Percentiles rank a stretch among this genome's conserved stretches.
Evolutionary conservation across 2,113 vertebrate species (phyloP).

Genomic region (Erinaceus europaeus): DNA sequence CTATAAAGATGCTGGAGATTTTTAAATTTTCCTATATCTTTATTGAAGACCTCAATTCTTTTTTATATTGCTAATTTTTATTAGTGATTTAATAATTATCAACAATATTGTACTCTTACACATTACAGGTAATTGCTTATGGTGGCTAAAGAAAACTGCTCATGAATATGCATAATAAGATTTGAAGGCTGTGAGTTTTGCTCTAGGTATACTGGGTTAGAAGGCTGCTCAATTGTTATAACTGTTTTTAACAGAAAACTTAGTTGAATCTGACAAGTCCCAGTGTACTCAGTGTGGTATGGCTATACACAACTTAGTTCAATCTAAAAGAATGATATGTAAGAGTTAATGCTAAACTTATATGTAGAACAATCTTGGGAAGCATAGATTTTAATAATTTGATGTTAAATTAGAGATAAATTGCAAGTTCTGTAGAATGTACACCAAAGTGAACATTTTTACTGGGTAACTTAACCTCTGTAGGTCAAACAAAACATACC

Average conservation of each 20-base stretch:
- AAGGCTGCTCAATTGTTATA: neutral
- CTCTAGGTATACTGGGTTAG: neutral
- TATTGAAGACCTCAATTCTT: neutral
- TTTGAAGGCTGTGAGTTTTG: neutral
- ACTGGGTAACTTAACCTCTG: no score
- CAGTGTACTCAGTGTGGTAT: no score
- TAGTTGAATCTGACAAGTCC: neutral
- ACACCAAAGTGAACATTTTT: no score
- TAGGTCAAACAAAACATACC: no score
- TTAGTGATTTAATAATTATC: neutral
- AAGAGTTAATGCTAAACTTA: slow-evolving; percentile 3
- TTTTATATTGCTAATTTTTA: neutral
- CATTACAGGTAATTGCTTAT: no score
- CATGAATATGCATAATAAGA: neutral
- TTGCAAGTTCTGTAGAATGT: no score
- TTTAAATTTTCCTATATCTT: neutral
- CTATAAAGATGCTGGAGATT: neutral
- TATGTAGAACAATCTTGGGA: neutral
- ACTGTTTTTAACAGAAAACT: neutral
- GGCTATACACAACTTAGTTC: neutral
- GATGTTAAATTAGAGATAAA: neutral
- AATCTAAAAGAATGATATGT: neutral
- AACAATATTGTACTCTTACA: no score
- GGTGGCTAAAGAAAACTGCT: neutral
- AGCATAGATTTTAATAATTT: neutral